Percentiles rank a stretch among this genome's conserved stretches.
These are phyloP conservation scores for Acropora yongei DNA, from an alignment of 64 coral and sea anemone genomes.

Conservation along the genomic window DNA sequence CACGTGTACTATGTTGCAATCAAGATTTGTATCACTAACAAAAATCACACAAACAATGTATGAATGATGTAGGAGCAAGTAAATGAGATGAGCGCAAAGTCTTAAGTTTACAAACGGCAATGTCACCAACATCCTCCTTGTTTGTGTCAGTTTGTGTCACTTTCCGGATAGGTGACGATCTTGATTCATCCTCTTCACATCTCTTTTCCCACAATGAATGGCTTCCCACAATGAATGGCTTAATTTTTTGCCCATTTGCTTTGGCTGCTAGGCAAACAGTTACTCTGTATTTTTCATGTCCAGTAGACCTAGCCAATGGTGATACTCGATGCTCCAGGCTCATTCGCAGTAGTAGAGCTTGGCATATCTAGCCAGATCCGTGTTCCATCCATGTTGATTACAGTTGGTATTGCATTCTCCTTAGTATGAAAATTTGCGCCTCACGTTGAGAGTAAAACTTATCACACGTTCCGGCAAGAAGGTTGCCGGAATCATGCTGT, in stretches of 20 bases:
- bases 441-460: not conserved
- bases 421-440: conserved; percentile 38
- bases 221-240: not conserved
- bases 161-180: not conserved
- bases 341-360: not conserved
- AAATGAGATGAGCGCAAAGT: not conserved
- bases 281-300: conserved; percentile 24
- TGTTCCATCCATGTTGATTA: conserved; percentile 36
- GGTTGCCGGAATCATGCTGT: conserved; percentile 44
- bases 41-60: too few relatives aligned
- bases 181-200: conserved; percentile 32
- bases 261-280: conserved; percentile 30
- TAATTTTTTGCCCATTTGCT: not conserved
- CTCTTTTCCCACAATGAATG: conserved; percentile 33
- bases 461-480: conserved; percentile 18
- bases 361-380: conserved; percentile 13
- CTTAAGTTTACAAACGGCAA: not conserved
- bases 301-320: conserved; percentile 8
- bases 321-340: conserved; percentile 26
- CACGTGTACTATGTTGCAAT: not conserved
- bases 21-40: too few relatives aligned
- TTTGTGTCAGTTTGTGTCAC: not conserved
- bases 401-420: conserved; percentile 38
- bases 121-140: too few relatives aligned
- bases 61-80: not conserved